A percentile compares a stretch with the other conserved stretches of the same genome.
These are phyloP conservation scores for Montipora foliosa DNA, from an alignment of 64 coral and sea anemone species.

Conservation along the genomic window DNA sequence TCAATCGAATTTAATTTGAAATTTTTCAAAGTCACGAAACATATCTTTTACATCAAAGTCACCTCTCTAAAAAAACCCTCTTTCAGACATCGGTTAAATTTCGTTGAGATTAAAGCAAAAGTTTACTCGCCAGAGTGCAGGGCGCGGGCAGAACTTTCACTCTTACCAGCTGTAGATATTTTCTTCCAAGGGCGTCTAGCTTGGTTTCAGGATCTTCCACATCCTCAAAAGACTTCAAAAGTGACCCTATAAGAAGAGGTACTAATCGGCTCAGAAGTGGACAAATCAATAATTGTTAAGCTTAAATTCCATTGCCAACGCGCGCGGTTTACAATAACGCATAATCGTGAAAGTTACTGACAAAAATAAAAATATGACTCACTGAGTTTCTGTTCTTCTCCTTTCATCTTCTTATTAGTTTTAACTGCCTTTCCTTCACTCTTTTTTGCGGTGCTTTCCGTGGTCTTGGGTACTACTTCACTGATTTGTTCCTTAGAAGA, in stretches of 20 bases:
- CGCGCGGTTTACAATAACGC: too few relatives aligned
- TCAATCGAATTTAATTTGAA: neutral
- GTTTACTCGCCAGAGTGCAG: neutral
- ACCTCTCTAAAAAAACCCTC: neutral
- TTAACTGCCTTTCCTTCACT: conserved; percentile 28
- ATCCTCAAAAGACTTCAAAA: conserved; percentile 51
- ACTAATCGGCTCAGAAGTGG: neutral
- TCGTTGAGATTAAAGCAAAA: neutral
- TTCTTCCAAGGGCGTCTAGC: conserved; percentile 63
- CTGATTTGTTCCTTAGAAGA: neutral
- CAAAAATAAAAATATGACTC: neutral
- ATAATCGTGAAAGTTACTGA: too few relatives aligned
- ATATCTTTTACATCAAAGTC: neutral
- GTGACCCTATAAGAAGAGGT: conserved; percentile 25
- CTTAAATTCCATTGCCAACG: too few relatives aligned
- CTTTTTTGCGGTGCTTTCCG: conserved; percentile 50
- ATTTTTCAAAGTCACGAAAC: neutral
- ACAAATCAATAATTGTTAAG: too few relatives aligned
- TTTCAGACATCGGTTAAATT: neutral
- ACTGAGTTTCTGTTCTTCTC: conserved; percentile 77
- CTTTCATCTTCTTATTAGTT: conserved; percentile 63
- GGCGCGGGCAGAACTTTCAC: neutral
- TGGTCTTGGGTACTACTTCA: neutral
- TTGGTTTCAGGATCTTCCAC: conserved; percentile 57
- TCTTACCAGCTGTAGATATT: conserved; percentile 73